Base-by-base conservation (phyloP, 2,797 vertebrate species). In the Melanitta fusca region DNA sequence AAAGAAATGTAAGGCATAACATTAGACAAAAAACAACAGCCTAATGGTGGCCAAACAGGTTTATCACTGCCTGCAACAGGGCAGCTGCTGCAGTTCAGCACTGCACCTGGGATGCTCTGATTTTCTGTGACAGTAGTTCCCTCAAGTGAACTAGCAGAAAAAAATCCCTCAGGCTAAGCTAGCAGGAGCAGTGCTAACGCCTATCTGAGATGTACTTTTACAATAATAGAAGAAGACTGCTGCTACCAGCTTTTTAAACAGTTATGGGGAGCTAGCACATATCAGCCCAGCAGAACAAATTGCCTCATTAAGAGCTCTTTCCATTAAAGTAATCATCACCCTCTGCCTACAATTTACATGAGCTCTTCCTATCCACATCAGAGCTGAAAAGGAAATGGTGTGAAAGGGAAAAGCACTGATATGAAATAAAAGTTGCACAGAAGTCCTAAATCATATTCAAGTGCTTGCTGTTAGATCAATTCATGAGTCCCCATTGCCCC, bases 331-430 rank as follows among this genome's bases (percentile, higher is more conserved):
- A 89, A 86, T 96, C 91, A 91, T 93, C 85, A 80, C 75, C n/a
- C 68, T 95, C 73, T 96, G 90, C 68, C 93, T 96, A 91, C 61
- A 93, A 95, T 95, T 96, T 96, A 92, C 77, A 86, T 79, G 71
- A 95, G 60, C 54, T 91, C 85, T 94, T 93, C 92, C 79, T 81
- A 75, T 62, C 64, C 71, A 49, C 88, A 95, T 82, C 39, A 88
- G 81, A 88, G 39, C 61, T 94, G 89, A 93, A 93, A 97, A 91
- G 74, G 66, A 97, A 96, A 93, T 61, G 49, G 41, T 91, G 82
- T 72, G 89, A 93, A 85, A 91, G 71, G 34, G 70, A 87, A 91
- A 88, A 53, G 61, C 64, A 89, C 19, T 56, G 70, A 93, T 85
- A 91, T 1, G 4, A 96, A 95, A 91, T 51, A 60, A n/a, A 86